Conservation (phyloP, 1,140 invertebrate genomes). For the Caenorhabditis brenneri region DNA sequence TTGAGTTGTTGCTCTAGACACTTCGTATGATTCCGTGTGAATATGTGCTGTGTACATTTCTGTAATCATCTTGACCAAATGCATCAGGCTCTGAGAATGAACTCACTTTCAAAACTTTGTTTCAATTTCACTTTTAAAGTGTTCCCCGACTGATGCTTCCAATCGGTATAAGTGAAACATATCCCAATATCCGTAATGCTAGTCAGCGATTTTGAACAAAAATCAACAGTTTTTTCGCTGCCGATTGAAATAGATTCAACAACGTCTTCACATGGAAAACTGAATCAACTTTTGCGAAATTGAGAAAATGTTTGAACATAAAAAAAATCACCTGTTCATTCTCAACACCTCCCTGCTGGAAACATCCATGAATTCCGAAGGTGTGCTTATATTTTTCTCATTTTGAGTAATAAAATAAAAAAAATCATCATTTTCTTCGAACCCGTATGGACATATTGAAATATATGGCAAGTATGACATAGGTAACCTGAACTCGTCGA, state of each 20-base stretch:
- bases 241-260: neutral
- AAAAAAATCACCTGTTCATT: neutral
- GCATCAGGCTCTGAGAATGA: neutral
- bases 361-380: no score
- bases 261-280: neutral
- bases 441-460: constrained; percentile 28
- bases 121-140: neutral
- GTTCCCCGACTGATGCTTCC: neutral
- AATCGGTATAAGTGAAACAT: constrained; percentile 7
- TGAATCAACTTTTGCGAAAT: neutral
- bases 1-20: neutral
- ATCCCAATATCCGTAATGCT: constrained; percentile 20
- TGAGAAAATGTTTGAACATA: neutral
- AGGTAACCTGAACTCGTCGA: neutral
- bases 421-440: neutral
- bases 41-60: constrained; percentile 13
- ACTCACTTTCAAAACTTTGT: neutral
- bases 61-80: neutral
- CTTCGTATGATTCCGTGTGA: neutral
- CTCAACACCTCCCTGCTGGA: neutral
- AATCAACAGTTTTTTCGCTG: neutral
- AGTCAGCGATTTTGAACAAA: neutral
- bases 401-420: neutral
- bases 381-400: neutral
- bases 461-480: constrained; percentile 3